phyloP scores from a whole-genome alignment of 2,797 vertebrate genomes.

The Lepilemur ruficaudatus region DNA sequence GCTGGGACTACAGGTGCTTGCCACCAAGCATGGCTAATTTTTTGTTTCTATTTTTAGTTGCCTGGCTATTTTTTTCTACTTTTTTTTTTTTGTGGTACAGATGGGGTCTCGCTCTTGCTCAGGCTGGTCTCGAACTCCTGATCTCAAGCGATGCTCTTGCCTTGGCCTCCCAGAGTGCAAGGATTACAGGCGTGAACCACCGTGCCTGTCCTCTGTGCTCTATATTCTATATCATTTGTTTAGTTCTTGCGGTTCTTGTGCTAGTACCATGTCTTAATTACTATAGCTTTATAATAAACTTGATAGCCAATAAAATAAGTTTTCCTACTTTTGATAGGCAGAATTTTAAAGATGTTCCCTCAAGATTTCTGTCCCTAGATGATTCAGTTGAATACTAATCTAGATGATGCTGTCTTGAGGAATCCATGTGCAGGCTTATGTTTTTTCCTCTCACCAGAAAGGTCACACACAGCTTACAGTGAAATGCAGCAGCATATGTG shows the following conservation, averaged over 20 bases:
- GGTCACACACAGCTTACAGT: not conserved
- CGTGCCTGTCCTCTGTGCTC: not conserved
- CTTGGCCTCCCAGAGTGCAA: too few species aligned
- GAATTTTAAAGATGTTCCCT: not conserved
- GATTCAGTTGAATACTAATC: not conserved
- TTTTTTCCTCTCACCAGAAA: not conserved
- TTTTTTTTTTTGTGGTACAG: too few species aligned
- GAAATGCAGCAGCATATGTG: not conserved
- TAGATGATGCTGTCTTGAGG: not conserved
- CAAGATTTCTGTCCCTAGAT: not conserved
- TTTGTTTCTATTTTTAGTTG: too few species aligned
- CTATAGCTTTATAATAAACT: constrained; percentile 7
- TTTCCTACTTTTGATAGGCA: not conserved
- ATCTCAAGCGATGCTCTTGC: too few species aligned
- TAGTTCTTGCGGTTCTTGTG: not conserved
- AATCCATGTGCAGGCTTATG: not conserved
- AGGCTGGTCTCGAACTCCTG: too few species aligned
- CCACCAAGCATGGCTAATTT: too few species aligned
- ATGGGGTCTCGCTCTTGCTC: too few species aligned
- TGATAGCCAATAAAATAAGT: not conserved
- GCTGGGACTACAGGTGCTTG: too few species aligned
- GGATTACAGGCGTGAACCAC: too few species aligned
- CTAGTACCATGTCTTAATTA: not conserved
- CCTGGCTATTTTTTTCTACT: too few species aligned
- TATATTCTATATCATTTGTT: not conserved